These are phyloP conservation scores for Drosophila acutilabella DNA, from an alignment of 2,888 invertebrate genomes.

Conservation along the genomic window DNA sequence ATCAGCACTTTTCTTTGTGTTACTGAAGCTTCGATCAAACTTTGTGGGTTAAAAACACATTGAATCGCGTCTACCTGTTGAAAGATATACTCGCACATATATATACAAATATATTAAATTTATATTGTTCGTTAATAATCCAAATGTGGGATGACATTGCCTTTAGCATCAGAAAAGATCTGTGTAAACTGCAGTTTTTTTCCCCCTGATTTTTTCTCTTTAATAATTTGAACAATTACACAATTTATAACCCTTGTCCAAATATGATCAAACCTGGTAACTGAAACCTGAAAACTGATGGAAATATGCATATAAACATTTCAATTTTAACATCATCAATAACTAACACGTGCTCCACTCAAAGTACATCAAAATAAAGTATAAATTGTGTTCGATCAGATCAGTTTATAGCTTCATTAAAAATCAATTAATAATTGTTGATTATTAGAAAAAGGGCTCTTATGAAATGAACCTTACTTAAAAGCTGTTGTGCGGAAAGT, in stretches of 20 bases:
- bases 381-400: neutral
- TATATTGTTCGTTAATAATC: neutral
- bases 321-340: neutral
- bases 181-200: constrained; percentile 11
- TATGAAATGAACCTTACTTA: too few relatives aligned
- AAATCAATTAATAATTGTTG: neutral
- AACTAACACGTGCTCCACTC: constrained; percentile 5
- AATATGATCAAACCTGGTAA: neutral
- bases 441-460: too few relatives aligned
- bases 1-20: constrained; percentile 22
- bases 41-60: constrained; percentile 19
- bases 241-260: constrained; percentile 12
- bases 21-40: constrained; percentile 14
- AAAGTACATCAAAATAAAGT: neutral
- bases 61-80: constrained; percentile 4
- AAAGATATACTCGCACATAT: neutral
- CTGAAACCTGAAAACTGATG: neutral
- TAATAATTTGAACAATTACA: constrained; percentile 12
- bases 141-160: constrained; percentile 14
- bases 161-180: neutral
- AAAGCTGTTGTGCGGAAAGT: too few relatives aligned
- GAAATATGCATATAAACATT: neutral
- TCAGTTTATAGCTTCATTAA: neutral
- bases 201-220: neutral
- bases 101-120: neutral